phyloP scores from a whole-genome alignment of 2,113 vertebrate species.

The Menidia beryllina region DNA sequence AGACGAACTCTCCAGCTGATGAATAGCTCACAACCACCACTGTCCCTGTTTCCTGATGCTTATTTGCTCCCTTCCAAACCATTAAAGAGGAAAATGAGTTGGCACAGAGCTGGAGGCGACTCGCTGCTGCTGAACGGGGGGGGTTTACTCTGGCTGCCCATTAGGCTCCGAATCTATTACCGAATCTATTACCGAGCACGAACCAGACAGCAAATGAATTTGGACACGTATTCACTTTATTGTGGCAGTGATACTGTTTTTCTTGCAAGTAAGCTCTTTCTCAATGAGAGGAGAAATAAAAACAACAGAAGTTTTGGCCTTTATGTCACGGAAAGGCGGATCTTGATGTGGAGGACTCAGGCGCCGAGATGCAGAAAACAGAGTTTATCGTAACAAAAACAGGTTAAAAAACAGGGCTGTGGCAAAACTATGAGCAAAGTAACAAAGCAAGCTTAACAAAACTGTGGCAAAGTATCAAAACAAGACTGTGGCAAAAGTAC shows the following conservation, averaged over 20 bases:
- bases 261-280: constrained; percentile 48
- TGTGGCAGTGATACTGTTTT: constrained; percentile 36
- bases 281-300: constrained; percentile 48
- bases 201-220: constrained; percentile 50
- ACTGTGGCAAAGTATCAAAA: no score
- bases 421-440: no score
- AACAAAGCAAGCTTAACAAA: no score
- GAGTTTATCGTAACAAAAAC: no score
- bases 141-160: constrained; percentile 27
- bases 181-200: constrained; percentile 38
- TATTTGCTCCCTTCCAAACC: constrained; percentile 46
- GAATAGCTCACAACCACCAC: constrained; percentile 24
- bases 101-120: constrained; percentile 36
- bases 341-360: no score
- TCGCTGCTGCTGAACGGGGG: constrained; percentile 20
- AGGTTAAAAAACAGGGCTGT: no score
- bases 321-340: no score
- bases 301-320: constrained; percentile 25
- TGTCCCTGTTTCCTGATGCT: constrained; percentile 4
- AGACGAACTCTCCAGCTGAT: constrained; percentile 66
- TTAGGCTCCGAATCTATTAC: constrained; percentile 48
- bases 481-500: no score
- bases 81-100: constrained; percentile 46
- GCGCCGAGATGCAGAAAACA: no score
- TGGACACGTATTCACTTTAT: constrained; percentile 20